Percentiles rank a stretch among this genome's conserved stretches.
phyloP scores from a whole-genome alignment of 1,140 invertebrate genomes.

The Orius insidiosus region DNA sequence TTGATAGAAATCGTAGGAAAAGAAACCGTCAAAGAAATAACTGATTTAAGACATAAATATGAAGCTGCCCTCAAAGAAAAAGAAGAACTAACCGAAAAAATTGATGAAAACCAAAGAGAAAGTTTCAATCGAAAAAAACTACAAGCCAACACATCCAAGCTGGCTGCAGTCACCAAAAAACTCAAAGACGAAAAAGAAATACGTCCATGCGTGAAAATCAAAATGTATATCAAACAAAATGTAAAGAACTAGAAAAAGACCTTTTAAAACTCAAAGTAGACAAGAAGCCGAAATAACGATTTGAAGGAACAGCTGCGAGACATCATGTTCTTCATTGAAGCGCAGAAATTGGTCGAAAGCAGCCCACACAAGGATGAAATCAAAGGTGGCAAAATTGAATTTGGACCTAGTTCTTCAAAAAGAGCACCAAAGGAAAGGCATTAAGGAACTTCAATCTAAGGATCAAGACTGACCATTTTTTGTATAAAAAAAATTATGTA shows the following conservation, averaged over 20 bases:
- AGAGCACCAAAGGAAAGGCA: not conserved
- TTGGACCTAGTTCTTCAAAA: constrained; percentile 23
- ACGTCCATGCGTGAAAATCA: constrained; percentile 62
- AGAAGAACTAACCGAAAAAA: constrained; percentile 24
- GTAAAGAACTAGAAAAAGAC: constrained; percentile 43
- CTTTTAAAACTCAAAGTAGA: constrained; percentile 32
- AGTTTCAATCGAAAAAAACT: constrained; percentile 17
- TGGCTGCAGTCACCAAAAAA: constrained; percentile 39
- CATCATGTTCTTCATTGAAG: constrained; percentile 91
- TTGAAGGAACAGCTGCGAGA: constrained; percentile 83
- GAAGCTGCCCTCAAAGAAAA: constrained; percentile 25
- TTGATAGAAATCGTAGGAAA: constrained; percentile 45
- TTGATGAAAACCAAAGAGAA: constrained; percentile 16
- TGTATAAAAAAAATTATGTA: not conserved
- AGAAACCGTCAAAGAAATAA: constrained; percentile 30
- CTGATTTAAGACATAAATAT: constrained; percentile 34
- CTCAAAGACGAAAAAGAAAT: constrained; percentile 63
- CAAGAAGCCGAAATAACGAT: constrained; percentile 58
- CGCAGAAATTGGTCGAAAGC: constrained; percentile 37
- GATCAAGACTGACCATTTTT: not conserved
- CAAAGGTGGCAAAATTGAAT: constrained; percentile 45
- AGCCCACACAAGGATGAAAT: constrained; percentile 44
- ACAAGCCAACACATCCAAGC: constrained; percentile 31
- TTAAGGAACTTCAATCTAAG: too few species aligned
- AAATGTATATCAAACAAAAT: constrained; percentile 50